phyloP scores from a whole-genome alignment of 2,888 invertebrate species.

The Meloe dianella region DNA sequence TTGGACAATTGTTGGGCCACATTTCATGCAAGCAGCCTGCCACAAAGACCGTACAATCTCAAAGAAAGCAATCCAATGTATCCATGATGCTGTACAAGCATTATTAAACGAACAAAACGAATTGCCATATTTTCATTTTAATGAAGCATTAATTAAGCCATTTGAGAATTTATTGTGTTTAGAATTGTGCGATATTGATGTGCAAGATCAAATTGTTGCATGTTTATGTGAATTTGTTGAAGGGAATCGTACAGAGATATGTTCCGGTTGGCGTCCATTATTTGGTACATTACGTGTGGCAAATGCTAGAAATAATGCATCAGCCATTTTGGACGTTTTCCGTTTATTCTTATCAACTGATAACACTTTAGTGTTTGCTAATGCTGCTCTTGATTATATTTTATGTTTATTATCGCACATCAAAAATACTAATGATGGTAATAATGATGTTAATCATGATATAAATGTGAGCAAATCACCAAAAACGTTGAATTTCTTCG shows the following conservation, averaged over 20 bases:
- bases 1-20: constrained; percentile 92
- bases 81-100: constrained; percentile 90
- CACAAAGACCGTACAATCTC: constrained; percentile 88
- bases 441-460: constrained; percentile 56
- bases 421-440: constrained; percentile 68
- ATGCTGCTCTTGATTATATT: constrained; percentile 93
- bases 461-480: constrained; percentile 32
- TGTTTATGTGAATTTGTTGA: constrained; percentile 96
- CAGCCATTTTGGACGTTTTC: constrained; percentile 87
- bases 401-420: constrained; percentile 83
- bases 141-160: constrained; percentile 92
- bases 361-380: constrained; percentile 91
- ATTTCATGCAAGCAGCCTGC: constrained; percentile 94
- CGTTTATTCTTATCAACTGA: constrained; percentile 92
- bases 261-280: constrained; percentile 94
- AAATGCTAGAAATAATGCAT: constrained; percentile 70
- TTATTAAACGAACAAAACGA: constrained; percentile 87
- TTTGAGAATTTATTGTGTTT: constrained; percentile 93
- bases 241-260: constrained; percentile 89
- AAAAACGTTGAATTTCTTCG: constrained; percentile 45
- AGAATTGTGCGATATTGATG: constrained; percentile 91
- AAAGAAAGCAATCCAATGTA: constrained; percentile 88
- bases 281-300: constrained; percentile 94
- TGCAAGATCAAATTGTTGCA: constrained; percentile 91
- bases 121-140: constrained; percentile 92